Percentiles rank a stretch among this genome's conserved stretches.
These are phyloP conservation scores for Strigamia crassipes DNA, from an alignment of 2,888 invertebrate species.

Conservation along the genomic window DNA sequence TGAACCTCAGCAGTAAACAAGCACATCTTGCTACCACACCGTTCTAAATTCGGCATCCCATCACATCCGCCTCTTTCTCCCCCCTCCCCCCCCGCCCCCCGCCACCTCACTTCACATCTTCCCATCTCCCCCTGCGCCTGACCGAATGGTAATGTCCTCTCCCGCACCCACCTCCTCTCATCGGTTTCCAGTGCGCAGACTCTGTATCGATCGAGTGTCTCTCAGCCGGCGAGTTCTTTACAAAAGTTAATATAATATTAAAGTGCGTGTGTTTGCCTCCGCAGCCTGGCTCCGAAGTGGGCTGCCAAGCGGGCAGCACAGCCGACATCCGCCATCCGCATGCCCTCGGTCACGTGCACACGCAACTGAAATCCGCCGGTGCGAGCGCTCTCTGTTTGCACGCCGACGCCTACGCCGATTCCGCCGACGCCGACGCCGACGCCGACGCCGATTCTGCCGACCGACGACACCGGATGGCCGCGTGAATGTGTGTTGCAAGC, in stretches of 20 bases:
- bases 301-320: conserved; percentile 24
- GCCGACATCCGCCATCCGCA: neutral
- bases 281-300: conserved; percentile 22
- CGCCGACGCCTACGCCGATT: neutral
- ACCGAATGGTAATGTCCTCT: conserved; percentile 27
- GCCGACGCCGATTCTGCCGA: neutral
- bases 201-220: conserved; percentile 27
- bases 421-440: neutral
- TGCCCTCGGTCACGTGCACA: neutral
- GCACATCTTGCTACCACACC: conserved; percentile 1
- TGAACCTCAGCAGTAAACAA: conserved; percentile 11
- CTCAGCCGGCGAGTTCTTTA: conserved; percentile 16
- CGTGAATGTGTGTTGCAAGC: neutral
- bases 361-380: neutral
- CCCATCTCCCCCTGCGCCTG: conserved; percentile 13
- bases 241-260: conserved; percentile 46
- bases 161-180: neutral
- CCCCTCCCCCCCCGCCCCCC: neutral
- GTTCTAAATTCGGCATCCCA: conserved; percentile 30
- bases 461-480: conserved; percentile 5
- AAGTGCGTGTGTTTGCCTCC: neutral
- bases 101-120: neutral
- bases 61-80: neutral
- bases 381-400: neutral
- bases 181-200: conserved; percentile 18